These are phyloP conservation scores for Pseudomyrmex cubaensis DNA, from an alignment of 1,140 invertebrate genomes.

Conservation along the genomic window DNA sequence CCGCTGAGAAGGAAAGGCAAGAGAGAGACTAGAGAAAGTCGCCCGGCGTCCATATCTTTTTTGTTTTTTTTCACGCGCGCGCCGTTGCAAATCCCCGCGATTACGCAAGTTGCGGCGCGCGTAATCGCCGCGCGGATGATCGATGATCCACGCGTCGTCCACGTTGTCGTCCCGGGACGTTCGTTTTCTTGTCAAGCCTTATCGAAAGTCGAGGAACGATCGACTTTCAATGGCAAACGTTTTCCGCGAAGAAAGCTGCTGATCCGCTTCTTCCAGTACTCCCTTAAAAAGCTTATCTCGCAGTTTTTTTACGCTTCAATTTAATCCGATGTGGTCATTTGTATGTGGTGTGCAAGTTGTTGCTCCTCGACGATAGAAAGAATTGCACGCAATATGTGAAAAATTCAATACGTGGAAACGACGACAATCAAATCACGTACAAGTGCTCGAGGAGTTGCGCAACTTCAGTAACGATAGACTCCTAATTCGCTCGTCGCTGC, in stretches of 20 bases:
- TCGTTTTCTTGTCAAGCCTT: constrained; percentile 9
- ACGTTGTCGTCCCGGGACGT: background rate
- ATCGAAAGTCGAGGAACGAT: constrained; percentile 35
- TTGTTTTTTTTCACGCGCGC: constrained; percentile 11
- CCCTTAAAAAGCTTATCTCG: background rate
- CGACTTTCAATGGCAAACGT: background rate
- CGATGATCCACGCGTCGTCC: constrained; percentile 19
- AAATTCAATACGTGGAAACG: background rate
- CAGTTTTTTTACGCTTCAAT: no score
- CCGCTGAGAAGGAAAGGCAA: constrained; percentile 10
- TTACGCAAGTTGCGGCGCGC: constrained; percentile 59
- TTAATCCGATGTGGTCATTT: no score
- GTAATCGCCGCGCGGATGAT: constrained; percentile 59
- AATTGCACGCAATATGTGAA: background rate
- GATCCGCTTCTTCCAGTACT: background rate
- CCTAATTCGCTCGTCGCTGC: constrained; percentile 57
- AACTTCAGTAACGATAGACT: constrained; percentile 43
- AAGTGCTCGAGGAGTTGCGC: constrained; percentile 33
- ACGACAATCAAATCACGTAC: constrained; percentile 35
- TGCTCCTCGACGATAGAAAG: background rate
- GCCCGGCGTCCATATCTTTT: constrained; percentile 42
- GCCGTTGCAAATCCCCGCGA: constrained; percentile 13
- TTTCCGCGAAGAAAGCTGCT: constrained; percentile 45
- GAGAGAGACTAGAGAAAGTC: constrained; percentile 69
- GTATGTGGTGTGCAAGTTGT: no score